phyloP scores from a whole-genome alignment of 2,797 vertebrate species.

The Sylvia borin region DNA sequence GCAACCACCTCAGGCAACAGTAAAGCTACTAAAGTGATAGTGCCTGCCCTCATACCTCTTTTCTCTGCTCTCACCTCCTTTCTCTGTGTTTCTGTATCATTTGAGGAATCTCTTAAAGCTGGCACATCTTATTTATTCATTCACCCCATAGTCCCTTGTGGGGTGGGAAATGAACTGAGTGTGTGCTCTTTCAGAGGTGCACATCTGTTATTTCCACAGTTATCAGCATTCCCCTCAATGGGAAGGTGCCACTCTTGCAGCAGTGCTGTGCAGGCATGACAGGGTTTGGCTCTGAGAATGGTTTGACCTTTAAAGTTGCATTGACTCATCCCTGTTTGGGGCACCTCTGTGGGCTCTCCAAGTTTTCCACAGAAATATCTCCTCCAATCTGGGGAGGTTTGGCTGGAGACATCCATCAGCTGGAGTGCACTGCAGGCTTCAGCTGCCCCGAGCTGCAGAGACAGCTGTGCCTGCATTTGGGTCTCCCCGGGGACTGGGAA shows the following conservation, averaged over 20 bases:
- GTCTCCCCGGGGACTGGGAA: background rate
- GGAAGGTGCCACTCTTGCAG: background rate
- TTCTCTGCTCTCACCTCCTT: background rate
- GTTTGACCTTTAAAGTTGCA: background rate
- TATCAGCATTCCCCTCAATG: background rate
- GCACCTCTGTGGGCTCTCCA: background rate
- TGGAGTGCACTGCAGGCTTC: background rate
- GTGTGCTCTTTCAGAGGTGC: background rate
- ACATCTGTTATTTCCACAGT: background rate
- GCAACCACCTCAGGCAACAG: background rate
- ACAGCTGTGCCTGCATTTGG: background rate
- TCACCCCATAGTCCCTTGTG: background rate
- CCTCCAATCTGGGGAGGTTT: too few species aligned
- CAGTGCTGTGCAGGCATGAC: too few species aligned
- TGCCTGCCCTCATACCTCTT: background rate
- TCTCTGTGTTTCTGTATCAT: too few species aligned
- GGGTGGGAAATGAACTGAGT: background rate
- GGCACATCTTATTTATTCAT: background rate
- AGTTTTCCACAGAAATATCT: background rate
- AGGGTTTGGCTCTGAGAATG: background rate
- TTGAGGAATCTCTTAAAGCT: background rate
- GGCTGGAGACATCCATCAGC: background rate
- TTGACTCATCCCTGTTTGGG: background rate
- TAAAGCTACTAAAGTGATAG: background rate
- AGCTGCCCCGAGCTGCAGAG: background rate